These are phyloP conservation scores for Threskiornis aethiopicus DNA, from an alignment of 2,797 vertebrate species.

Conservation along the genomic window DNA sequence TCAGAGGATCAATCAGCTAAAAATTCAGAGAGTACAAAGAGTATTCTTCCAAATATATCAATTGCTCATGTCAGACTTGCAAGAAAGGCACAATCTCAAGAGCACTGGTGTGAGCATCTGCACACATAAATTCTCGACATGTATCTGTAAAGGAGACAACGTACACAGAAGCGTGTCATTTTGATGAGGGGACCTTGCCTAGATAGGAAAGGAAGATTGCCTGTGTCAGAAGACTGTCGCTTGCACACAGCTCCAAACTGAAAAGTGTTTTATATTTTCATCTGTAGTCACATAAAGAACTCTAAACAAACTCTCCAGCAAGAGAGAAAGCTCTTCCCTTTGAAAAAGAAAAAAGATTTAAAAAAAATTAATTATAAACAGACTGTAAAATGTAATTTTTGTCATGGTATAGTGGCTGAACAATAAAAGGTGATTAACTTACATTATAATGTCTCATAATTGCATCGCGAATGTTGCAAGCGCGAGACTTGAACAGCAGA, in stretches of 20 bases:
- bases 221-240: not conserved
- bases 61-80: not conserved
- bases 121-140: not conserved
- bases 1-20: not conserved
- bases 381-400: not conserved
- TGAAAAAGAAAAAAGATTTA: not conserved
- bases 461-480: not conserved
- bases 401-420: not conserved
- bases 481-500: not conserved
- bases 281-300: not conserved
- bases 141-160: not conserved
- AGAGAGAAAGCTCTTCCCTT: not conserved
- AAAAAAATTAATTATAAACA: not conserved
- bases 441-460: not conserved
- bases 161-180: not conserved
- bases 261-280: not conserved
- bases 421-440: not conserved
- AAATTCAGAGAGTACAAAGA: not conserved
- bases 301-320: not conserved
- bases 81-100: not conserved
- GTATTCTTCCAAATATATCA: not conserved
- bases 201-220: not conserved
- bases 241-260: not conserved
- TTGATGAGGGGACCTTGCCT: not conserved
- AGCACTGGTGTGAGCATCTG: not conserved